Percentiles rank a stretch among this genome's conserved stretches.
These are phyloP conservation scores for Drosophila nigrodunni DNA, from an alignment of 1,140 invertebrate species.

Conservation along the genomic window DNA sequence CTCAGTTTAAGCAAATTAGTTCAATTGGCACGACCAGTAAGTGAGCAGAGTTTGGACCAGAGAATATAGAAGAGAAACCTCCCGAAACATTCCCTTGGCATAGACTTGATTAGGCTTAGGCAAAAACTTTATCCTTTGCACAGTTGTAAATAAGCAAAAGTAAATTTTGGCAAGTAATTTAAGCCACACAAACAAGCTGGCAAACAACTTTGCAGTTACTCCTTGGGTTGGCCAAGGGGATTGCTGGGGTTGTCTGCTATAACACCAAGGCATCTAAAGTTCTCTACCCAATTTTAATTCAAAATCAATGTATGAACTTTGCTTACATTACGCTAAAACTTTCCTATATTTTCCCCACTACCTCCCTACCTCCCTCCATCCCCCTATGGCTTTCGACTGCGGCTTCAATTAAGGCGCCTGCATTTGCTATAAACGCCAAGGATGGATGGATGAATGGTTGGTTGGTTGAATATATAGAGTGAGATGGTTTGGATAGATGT, in stretches of 20 bases:
- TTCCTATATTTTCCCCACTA: slow-evolving; percentile 37
- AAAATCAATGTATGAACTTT: slow-evolving; percentile 83
- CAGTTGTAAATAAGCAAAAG: slow-evolving; percentile 83
- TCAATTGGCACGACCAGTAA: slow-evolving; percentile 65
- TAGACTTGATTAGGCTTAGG: slow-evolving; percentile 82
- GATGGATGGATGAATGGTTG: background rate
- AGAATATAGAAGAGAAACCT: background rate
- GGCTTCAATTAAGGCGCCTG: slow-evolving; percentile 48
- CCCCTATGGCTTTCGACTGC: background rate
- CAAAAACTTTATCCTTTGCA: slow-evolving; percentile 81
- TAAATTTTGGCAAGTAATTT: slow-evolving; percentile 83
- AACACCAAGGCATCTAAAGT: slow-evolving; percentile 66
- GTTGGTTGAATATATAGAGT: background rate
- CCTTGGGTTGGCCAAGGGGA: slow-evolving; percentile 16
- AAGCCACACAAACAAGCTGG: slow-evolving; percentile 82
- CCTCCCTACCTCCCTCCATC: background rate
- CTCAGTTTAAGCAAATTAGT: slow-evolving; percentile 80
- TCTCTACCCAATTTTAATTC: slow-evolving; percentile 82
- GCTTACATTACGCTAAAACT: slow-evolving; percentile 79
- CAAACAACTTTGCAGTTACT: slow-evolving; percentile 73
- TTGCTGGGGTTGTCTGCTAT: slow-evolving; percentile 41
- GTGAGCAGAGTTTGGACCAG: slow-evolving; percentile 35
- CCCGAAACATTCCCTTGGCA: slow-evolving; percentile 31
- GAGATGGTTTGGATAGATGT: slow-evolving; percentile 7
- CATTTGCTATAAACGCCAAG: slow-evolving; percentile 28